These are phyloP conservation scores for Enoplosus armatus DNA, from an alignment of 2,797 vertebrate species.

Conservation along the genomic window DNA sequence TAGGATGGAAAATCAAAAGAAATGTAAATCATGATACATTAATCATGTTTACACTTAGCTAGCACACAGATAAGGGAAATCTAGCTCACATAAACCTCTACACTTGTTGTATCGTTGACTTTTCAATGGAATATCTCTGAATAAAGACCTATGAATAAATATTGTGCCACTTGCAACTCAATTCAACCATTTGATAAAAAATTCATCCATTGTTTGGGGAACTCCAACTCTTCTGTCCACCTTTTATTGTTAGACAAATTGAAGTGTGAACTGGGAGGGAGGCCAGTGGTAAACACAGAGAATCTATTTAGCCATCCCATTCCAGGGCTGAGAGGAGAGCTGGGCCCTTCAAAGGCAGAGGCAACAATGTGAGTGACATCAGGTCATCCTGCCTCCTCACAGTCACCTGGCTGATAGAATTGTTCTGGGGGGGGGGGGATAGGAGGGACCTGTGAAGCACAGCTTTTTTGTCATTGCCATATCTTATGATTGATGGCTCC, in stretches of 20 bases:
- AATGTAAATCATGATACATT: slow-evolving; percentile 10
- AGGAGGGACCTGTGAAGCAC: slow-evolving; percentile 92
- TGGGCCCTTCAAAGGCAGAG: slow-evolving; percentile 94
- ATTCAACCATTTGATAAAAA: slow-evolving; percentile 96
- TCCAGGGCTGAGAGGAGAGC: slow-evolving; percentile 91
- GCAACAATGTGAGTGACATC: slow-evolving; percentile 98
- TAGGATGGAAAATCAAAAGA: neutral
- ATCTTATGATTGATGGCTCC: slow-evolving; percentile 99
- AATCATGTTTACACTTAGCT: slow-evolving; percentile 7
- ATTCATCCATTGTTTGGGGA: slow-evolving; percentile 93
- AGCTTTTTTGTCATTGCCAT: slow-evolving; percentile 97
- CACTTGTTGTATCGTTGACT: slow-evolving; percentile 82
- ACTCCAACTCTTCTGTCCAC: slow-evolving; percentile 89
- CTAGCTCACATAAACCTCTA: slow-evolving; percentile 11
- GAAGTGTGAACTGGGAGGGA: slow-evolving; percentile 91
- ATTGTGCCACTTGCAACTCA: slow-evolving; percentile 88
- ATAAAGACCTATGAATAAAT: slow-evolving; percentile 87
- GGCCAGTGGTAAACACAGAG: slow-evolving; percentile 91
- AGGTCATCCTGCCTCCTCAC: slow-evolving; percentile 94
- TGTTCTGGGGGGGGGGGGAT: slow-evolving; percentile 92
- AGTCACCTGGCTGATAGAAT: slow-evolving; percentile 98
- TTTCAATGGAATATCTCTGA: slow-evolving; percentile 79
- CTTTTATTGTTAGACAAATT: slow-evolving; percentile 98
- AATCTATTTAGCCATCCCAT: slow-evolving; percentile 96
- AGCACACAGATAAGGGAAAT: slow-evolving; percentile 13